A percentile compares a stretch with the other conserved stretches of the same genome.
Evolutionary conservation across 2,797 vertebrate species (phyloP).

Genomic region (Sparus aurata): DNA sequence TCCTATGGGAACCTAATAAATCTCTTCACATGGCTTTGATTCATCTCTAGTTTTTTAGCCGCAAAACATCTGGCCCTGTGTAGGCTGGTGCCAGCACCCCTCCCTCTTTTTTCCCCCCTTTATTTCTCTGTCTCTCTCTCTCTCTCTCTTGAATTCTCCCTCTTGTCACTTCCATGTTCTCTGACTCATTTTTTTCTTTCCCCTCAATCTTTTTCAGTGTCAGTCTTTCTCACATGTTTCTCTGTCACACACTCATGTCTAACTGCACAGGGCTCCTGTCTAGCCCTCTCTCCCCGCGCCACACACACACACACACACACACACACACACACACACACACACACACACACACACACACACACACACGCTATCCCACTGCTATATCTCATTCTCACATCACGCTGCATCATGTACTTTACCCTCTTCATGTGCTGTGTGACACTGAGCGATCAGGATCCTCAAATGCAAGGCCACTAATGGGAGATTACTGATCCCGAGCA

Average conservation of each 20-base stretch:
- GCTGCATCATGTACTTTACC: slow-evolving; percentile 56
- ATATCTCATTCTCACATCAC: slow-evolving; percentile 58
- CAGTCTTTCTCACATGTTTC: slow-evolving; percentile 73
- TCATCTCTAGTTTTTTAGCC: slow-evolving; percentile 86
- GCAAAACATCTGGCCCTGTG: slow-evolving; percentile 87
- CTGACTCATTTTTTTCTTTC: slow-evolving; percentile 67
- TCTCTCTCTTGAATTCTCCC: slow-evolving; percentile 58
- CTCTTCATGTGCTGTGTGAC: slow-evolving; percentile 67
- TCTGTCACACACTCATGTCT: slow-evolving; percentile 64
- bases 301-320: neutral
- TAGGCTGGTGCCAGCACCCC: slow-evolving; percentile 81
- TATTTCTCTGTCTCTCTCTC: slow-evolving; percentile 52
- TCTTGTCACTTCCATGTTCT: slow-evolving; percentile 78
- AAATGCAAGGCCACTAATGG: slow-evolving; percentile 75
- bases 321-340: neutral
- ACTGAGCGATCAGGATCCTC: slow-evolving; percentile 70
- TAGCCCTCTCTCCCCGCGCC: neutral
- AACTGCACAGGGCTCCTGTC: slow-evolving; percentile 29
- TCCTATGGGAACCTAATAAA: slow-evolving; percentile 87
- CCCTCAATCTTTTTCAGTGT: slow-evolving; percentile 66
- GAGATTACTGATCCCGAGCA: slow-evolving; percentile 74
- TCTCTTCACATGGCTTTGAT: slow-evolving; percentile 88
- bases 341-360: slow-evolving; percentile 1
- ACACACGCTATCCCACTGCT: slow-evolving; percentile 16
- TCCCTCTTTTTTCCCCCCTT: slow-evolving; percentile 49